A percentile compares a stretch with the other conserved stretches of the same genome.
phyloP scores from a whole-genome alignment of 1,140 invertebrate species.

The Pachypeltis micranthus region DNA sequence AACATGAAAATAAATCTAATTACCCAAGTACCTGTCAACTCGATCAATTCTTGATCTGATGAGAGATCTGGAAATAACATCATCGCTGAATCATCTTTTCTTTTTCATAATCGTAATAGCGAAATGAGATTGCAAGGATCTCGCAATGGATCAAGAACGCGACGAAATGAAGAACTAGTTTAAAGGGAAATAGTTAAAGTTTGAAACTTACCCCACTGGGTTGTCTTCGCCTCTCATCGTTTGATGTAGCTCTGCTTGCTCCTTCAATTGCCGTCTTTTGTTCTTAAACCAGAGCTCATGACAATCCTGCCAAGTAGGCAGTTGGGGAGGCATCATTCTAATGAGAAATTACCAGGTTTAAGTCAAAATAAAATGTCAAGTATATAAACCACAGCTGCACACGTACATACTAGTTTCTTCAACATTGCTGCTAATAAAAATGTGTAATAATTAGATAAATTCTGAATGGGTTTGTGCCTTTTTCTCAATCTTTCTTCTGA shows the following conservation, averaged over 20 bases:
- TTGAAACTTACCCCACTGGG: not conserved
- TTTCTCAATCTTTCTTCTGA: too few relatives aligned
- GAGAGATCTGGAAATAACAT: not conserved
- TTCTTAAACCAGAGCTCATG: constrained; percentile 99
- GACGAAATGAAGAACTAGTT: not conserved
- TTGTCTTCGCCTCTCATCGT: not conserved
- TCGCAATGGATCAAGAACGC: too few relatives aligned
- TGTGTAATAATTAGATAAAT: too few relatives aligned
- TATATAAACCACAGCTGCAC: too few relatives aligned
- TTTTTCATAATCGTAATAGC: too few relatives aligned
- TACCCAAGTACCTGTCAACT: constrained; percentile 4
- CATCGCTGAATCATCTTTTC: not conserved
- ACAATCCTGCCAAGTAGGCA: constrained; percentile 95
- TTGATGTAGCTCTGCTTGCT: constrained; percentile 39
- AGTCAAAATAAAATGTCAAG: too few relatives aligned
- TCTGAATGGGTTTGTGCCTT: too few relatives aligned
- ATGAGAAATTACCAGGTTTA: constrained; percentile 24
- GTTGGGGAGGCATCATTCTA: constrained; percentile 66
- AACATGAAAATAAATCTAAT: not conserved
- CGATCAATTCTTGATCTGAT: not conserved
- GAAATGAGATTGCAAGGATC: too few relatives aligned
- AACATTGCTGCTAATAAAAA: too few relatives aligned
- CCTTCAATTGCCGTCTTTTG: constrained; percentile 61
- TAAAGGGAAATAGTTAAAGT: not conserved
- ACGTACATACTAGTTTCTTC: too few relatives aligned